Evolutionary conservation across 2,888 invertebrate genomes (phyloP), one percentile per base, ranked within the genome.

Genomic region (Hybos culiciformis): DNA sequence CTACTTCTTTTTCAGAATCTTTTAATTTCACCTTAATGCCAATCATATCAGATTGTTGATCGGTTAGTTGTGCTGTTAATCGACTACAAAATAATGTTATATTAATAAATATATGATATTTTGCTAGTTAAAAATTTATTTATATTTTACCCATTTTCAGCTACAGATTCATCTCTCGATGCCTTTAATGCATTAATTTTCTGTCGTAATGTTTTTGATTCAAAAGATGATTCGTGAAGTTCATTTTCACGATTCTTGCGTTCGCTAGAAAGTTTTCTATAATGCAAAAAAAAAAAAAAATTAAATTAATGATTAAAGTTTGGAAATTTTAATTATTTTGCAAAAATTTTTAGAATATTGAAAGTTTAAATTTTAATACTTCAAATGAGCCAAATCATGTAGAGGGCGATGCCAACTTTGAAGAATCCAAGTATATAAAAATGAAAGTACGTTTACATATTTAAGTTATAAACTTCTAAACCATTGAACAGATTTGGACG

Each of bases 11-110:
- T 51, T 74, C 74, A 15, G 79, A 74, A 43, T 75, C 73, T 41
- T 80, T 80, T 51, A 83, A 69, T 59, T 83, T 81, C 51, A 73
- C 75, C 50, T 75, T 77, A 14, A 75, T 68, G 20, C 74, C 66
- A 52, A 75, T 72, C 43, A 75, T 65, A 56, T 78, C 77, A 47
- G 70, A 70, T 37, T 77, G 75, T 53, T 74, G 71, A 24, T 77
- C 71, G 23, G 77, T 74, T 51, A 86, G 61, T 58, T 79, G 83
- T 53, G 81, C 79, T 62, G 80, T 79, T n/a, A 86, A 63, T 40
- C 79, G 74, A 57, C 83, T 79, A 57, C 14, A 20, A 20, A 32
- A 12, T 21, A 15, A 20, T 20, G 5, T 31, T 8, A 11, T 34
- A 12, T 19, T 18, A 4, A 5, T 33, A 18, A 5, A 18, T 33